phyloP scores from a whole-genome alignment of 2,888 invertebrate genomes.

The Cheilosia variabilis region DNA sequence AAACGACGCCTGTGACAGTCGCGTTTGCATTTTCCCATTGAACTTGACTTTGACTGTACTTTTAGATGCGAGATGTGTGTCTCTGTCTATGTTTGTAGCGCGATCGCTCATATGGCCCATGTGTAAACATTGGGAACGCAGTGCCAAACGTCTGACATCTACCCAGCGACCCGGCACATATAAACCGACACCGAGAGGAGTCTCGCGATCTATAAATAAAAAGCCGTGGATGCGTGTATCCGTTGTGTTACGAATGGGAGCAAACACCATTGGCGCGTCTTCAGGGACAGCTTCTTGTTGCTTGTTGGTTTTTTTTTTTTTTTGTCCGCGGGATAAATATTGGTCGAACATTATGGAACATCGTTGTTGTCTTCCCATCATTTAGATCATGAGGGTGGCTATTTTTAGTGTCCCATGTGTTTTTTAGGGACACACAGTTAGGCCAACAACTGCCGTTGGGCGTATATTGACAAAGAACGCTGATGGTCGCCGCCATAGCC shows the following conservation, averaged over 20 bases:
- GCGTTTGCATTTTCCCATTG: constrained; percentile 73
- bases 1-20: constrained; percentile 71
- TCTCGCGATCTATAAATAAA: constrained; percentile 72
- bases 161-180: constrained; percentile 74
- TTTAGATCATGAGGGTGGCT: constrained; percentile 76
- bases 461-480: constrained; percentile 65
- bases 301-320: constrained; percentile 24
- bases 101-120: constrained; percentile 33
- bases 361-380: constrained; percentile 74
- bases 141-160: constrained; percentile 74
- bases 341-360: constrained; percentile 73
- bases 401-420: constrained; percentile 75
- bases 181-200: constrained; percentile 39
- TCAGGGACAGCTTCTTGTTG: constrained; percentile 61
- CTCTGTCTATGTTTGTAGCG: constrained; percentile 53
- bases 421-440: constrained; percentile 75
- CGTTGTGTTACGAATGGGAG: constrained; percentile 75
- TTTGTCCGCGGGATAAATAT: constrained; percentile 68
- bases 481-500: constrained; percentile 42
- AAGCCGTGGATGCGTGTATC: constrained; percentile 72
- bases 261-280: constrained; percentile 69
- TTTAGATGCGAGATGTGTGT: constrained; percentile 65
- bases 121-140: constrained; percentile 72
- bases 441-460: constrained; percentile 66
- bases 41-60: constrained; percentile 76